Evolutionary conservation across 2,113 vertebrate species (phyloP).

Genomic region (Vanacampus margaritifer): DNA sequence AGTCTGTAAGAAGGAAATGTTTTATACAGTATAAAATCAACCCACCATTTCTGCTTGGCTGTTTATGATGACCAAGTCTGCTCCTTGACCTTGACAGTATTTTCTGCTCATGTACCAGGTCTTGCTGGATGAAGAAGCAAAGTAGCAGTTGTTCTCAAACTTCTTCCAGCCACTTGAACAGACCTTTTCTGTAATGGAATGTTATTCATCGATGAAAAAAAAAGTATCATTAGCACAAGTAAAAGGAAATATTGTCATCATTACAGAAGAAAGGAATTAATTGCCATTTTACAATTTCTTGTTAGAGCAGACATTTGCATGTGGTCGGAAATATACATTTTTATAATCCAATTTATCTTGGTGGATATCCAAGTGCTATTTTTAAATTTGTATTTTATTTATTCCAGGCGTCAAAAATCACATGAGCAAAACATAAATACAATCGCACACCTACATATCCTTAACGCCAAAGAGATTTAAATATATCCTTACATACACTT

Average conservation of each 20-base stretch:
- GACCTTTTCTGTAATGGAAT: slow-evolving; percentile 23
- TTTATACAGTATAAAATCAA: background rate
- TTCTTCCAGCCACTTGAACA: slow-evolving; percentile 45
- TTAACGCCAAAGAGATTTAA: too few relatives aligned
- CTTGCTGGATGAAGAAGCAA: slow-evolving; percentile 23
- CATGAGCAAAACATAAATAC: too few relatives aligned
- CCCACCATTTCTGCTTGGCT: slow-evolving; percentile 52
- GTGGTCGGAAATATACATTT: too few relatives aligned
- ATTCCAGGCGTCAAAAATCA: too few relatives aligned
- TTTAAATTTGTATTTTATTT: too few relatives aligned
- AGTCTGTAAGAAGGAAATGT: background rate
- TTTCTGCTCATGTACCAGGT: slow-evolving; percentile 38
- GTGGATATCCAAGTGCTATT: too few relatives aligned
- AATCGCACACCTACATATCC: too few relatives aligned
- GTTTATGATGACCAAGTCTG: slow-evolving; percentile 49
- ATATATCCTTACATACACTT: too few relatives aligned
- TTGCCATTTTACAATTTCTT: too few relatives aligned
- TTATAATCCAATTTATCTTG: too few relatives aligned
- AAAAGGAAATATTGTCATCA: background rate
- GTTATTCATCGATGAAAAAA: background rate
- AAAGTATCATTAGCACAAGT: background rate
- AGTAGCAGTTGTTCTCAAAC: slow-evolving; percentile 53
- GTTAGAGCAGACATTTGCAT: too few relatives aligned
- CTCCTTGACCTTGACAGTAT: slow-evolving; percentile 35
- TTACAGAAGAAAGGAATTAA: background rate